Conservation (phyloP, 2,888 invertebrate species). For the Macaria notata region DNA sequence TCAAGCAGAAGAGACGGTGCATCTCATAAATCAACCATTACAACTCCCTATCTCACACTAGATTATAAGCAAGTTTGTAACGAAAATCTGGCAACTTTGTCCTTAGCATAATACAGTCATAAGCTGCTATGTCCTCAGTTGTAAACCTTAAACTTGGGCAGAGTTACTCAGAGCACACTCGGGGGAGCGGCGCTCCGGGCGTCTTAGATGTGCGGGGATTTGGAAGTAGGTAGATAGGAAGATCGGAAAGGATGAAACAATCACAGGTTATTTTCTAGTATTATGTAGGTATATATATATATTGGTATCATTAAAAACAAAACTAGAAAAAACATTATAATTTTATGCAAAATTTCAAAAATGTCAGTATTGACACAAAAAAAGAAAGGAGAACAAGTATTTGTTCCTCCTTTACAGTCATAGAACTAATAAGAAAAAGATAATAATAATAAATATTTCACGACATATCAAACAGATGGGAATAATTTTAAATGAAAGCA, state of each 20-base stretch:
- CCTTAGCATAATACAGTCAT: constrained; percentile 28
- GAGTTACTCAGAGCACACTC: constrained; percentile 30
- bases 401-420: too few relatives aligned
- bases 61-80: constrained; percentile 16
- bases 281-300: too few relatives aligned
- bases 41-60: constrained; percentile 2
- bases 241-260: not conserved
- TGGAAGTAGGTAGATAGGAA: not conserved
- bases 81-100: constrained; percentile 22
- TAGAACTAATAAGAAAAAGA: too few relatives aligned
- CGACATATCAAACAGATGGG: too few relatives aligned
- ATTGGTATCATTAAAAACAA: too few relatives aligned
- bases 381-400: too few relatives aligned
- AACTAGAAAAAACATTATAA: too few relatives aligned
- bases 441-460: too few relatives aligned
- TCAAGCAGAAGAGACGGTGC: not conserved
- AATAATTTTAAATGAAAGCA: too few relatives aligned
- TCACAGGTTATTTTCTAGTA: too few relatives aligned
- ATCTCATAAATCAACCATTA: constrained; percentile 3
- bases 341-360: too few relatives aligned
- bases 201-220: constrained; percentile 2
- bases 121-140: constrained; percentile 30
- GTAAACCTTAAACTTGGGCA: constrained; percentile 30
- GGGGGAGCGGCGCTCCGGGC: constrained; percentile 25
- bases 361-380: too few relatives aligned